Base-by-base conservation (phyloP, 2,797 vertebrate genomes). In the Sebastes goodei region DNA sequence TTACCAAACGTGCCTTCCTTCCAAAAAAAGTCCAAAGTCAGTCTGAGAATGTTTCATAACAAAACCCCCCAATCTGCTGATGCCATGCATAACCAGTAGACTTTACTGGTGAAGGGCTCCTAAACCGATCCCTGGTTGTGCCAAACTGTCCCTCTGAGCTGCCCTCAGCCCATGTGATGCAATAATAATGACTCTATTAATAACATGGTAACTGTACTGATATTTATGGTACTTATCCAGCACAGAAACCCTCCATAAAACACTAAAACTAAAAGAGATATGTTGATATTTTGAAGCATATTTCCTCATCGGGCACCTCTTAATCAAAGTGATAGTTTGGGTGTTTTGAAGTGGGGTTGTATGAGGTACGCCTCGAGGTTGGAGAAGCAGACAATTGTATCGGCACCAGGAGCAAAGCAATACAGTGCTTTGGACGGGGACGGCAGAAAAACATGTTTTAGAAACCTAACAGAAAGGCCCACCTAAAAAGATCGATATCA, bases 11-110 rank as follows among this genome's bases (percentile, higher is more conserved):
- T 93, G 91, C 94, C 93, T 93, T 92, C 71, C 73, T 78, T 61
- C 59, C 70, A 71, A 89, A 90, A 89, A 90, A 52, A 52, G 81
- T 87, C 87, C 96, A 96, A 96, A 96, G 92, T 81, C 85, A 82
- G 96, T 96, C 49, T 62, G 23, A 82, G 74, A 87, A 70, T 85
- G 66, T 79, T 74, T 38, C 42, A 42, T 6, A 59, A 81, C 38
- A 83, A 89, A 77, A 38, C 5, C 38, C 84, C 81, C 78, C 66
- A 72, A 79, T 85, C 66, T 70, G 71, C 10, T 60, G 73, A 56
- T 64, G 42, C 30, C 64, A 59, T 76, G 30, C 52, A 2, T 62
- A 64, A 72, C 56, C 60, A 74, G 46, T 68, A 74, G 71, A 85
- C 42, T 81, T 80, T 62, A 76, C 38, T 71, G 79, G 82, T 79